A percentile compares a stretch with the other conserved stretches of the same genome.
Evolutionary conservation across 2,797 vertebrate species (phyloP).

Genomic region (Miichthys miiuy): DNA sequence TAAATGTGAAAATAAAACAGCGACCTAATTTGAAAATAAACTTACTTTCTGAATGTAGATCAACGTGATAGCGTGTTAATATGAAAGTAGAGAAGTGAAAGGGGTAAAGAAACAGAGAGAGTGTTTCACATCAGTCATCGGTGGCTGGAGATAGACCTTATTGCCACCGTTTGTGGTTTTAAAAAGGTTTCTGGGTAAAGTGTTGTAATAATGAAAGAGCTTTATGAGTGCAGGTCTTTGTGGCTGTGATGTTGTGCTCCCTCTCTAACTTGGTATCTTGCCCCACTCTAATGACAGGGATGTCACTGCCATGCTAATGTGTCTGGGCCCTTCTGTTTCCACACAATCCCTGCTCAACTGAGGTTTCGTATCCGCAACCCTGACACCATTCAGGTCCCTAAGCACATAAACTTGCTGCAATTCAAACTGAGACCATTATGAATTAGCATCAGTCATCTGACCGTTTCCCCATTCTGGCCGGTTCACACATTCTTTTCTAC

Average conservation of each 20-base stretch:
- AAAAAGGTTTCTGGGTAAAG: conserved; percentile 51
- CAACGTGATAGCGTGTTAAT: background rate
- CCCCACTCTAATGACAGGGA: background rate
- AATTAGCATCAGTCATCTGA: conserved; percentile 52
- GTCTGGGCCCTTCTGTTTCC: conserved; percentile 23
- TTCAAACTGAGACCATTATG: conserved; percentile 28
- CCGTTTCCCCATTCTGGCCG: conserved; percentile 13
- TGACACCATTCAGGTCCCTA: conserved; percentile 29
- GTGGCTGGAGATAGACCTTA: conserved; percentile 62
- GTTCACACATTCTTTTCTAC: conserved; percentile 33
- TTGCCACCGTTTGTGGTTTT: conserved; percentile 77
- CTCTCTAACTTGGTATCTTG: conserved; percentile 11
- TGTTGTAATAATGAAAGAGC: conserved; percentile 36
- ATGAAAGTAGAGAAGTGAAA: conserved; percentile 75
- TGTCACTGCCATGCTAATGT: conserved; percentile 26
- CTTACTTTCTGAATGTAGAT: background rate
- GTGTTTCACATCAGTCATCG: conserved; percentile 69
- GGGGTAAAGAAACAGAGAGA: conserved; percentile 57
- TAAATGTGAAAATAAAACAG: background rate
- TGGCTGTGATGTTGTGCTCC: conserved; percentile 15
- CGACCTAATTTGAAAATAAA: too few relatives aligned
- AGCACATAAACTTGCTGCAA: conserved; percentile 32
- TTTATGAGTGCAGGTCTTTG: conserved; percentile 31
- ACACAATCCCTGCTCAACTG: conserved; percentile 41
- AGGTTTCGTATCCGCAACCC: conserved; percentile 14